Percentiles rank a stretch among this genome's conserved stretches.
Evolutionary conservation across 1,140 invertebrate species (phyloP).

Genomic region (Zaprionus capensis): DNA sequence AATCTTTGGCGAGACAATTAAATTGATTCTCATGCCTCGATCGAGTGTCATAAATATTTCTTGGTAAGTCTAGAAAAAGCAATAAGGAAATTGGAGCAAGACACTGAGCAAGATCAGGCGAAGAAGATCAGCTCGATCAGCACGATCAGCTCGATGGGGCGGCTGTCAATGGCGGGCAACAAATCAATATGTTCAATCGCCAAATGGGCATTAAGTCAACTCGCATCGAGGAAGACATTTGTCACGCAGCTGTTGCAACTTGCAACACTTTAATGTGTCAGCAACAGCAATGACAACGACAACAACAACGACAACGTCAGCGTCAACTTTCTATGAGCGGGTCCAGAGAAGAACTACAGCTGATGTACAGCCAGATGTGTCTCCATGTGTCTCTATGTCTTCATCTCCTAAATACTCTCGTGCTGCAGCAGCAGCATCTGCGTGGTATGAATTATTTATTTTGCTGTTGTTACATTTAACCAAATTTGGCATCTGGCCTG

Average conservation of each 20-base stretch:
- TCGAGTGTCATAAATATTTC: constrained; percentile 64
- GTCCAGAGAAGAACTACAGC: constrained; percentile 17
- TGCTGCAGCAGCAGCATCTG: constrained; percentile 17
- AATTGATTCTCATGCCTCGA: constrained; percentile 48
- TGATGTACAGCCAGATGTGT: constrained; percentile 17
- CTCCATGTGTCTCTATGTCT: constrained; percentile 61
- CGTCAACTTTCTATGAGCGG: constrained; percentile 62
- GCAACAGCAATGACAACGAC: not conserved
- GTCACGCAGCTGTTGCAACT: constrained; percentile 64
- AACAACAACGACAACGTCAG: not conserved
- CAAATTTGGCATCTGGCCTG: constrained; percentile 63
- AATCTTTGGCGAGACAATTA: constrained; percentile 47
- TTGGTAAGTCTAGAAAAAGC: constrained; percentile 57
- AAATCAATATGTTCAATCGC: constrained; percentile 77
- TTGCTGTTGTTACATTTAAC: constrained; percentile 80
- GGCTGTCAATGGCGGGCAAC: constrained; percentile 59
- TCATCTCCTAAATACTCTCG: constrained; percentile 74
- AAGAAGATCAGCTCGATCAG: not conserved
- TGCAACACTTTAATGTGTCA: constrained; percentile 78
- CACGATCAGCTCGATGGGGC: constrained; percentile 10
- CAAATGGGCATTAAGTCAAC: constrained; percentile 77
- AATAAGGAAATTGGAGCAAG: constrained; percentile 69
- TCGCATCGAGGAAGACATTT: constrained; percentile 79
- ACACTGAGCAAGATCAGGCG: constrained; percentile 1
- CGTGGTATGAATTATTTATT: constrained; percentile 78